Percentiles rank a stretch among this genome's conserved stretches.
phyloP scores from a whole-genome alignment of 2,113 vertebrate genomes.

The Neofelis nebulosa region DNA sequence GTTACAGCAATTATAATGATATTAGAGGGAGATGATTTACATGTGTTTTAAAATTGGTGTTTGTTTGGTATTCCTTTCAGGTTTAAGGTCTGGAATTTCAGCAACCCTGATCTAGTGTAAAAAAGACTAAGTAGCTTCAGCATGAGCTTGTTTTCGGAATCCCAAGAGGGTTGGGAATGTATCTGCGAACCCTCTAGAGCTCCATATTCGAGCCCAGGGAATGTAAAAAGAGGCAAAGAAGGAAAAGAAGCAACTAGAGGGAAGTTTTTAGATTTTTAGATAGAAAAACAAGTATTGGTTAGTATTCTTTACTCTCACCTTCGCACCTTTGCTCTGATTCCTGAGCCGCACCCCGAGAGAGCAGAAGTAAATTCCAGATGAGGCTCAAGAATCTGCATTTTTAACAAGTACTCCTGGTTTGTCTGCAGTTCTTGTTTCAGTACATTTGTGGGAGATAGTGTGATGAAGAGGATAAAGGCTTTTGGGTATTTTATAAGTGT shows the following conservation, averaged over 20 bases:
- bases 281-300: not conserved
- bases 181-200: not conserved
- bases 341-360: not conserved
- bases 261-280: not conserved
- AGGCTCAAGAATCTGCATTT: not conserved
- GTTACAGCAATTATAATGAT: not conserved
- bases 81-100: slow-evolving; percentile 20
- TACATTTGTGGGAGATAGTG: not conserved
- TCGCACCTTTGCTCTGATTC: not conserved
- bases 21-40: not conserved
- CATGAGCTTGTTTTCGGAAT: not conserved
- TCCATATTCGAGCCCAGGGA: not conserved
- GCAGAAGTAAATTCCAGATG: not conserved
- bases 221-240: not conserved
- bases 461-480: not conserved
- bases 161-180: not conserved
- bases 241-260: not conserved
- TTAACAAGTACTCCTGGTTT: not conserved
- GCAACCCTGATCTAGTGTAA: not conserved
- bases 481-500: not conserved
- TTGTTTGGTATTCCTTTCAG: slow-evolving; percentile 19
- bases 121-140: not conserved
- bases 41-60: not conserved
- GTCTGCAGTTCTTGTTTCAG: not conserved
- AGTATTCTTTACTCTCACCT: not conserved